Base-by-base conservation (phyloP, 2,888 invertebrate species). In the Drosophila mayaguana region DNA sequence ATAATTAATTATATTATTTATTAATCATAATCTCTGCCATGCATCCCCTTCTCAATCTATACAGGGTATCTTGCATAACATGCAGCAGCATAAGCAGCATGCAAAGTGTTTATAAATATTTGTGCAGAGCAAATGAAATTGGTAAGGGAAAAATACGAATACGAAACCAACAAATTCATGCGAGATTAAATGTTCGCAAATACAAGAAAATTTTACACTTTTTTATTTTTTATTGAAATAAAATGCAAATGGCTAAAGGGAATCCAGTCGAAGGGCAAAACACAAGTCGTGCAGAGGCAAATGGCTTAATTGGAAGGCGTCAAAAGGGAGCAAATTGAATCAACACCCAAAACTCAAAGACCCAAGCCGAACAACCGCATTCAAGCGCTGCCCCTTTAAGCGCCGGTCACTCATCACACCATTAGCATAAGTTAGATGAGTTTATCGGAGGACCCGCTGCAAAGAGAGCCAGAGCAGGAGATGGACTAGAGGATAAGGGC, bases 21-120 rank as follows among this genome's bases (percentile, higher is more conserved):
- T n/a, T n/a, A n/a, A n/a, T n/a, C n/a, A n/a, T n/a, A n/a, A n/a
- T n/a, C n/a, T n/a, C n/a, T n/a, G n/a, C 9, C 32, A 20, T 3
- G n/a, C n/a, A 4, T 0, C 7, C 11, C 16, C 0, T 11, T 16
- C 3, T 11, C n/a, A 22, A n/a, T 34, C 3, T 5, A 0, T 2
- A 7, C 38, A 48, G 59, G 48, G 48, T 48, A 59, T 59, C 40
- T 11, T 63, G 56, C 70, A 56, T 55, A 63, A 42, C 50, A 65
- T 65, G 40, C 64, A 51, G 4, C 22, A 22, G 53, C 51, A 69
- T 72, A 73, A 72, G 78, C 68, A 72, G 61, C 55, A 74, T 60
- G 50, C 48, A 48, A 63, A 76, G 81, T 74, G 70, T 77, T 68
- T 69, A 75, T 79, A 88, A 87, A 84, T 81, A 81, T 84, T 87